phyloP scores from a whole-genome alignment of 2,113 vertebrate species.

The Melospiza georgiana region DNA sequence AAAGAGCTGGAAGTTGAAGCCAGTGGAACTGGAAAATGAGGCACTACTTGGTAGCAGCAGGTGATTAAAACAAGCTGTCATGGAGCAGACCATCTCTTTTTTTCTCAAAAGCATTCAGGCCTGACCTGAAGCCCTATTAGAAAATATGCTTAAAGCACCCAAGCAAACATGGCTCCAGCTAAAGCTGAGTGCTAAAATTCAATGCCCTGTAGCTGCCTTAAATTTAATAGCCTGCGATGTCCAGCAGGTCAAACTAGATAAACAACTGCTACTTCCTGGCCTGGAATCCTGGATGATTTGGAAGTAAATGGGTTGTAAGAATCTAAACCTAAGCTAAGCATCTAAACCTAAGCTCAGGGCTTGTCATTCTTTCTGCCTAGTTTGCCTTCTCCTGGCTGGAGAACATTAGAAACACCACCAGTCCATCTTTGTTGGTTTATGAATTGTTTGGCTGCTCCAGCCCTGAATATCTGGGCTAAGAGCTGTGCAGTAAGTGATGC shows the following conservation, averaged over 20 bases:
- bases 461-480: not conserved
- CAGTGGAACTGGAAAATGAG: not conserved
- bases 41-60: not conserved
- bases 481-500: rapidly evolving
- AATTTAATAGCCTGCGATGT: not conserved
- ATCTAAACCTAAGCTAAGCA: not conserved
- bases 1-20: not conserved
- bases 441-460: not conserved
- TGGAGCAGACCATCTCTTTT: not conserved
- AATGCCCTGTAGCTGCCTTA: not conserved
- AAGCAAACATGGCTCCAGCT: not conserved
- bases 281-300: not conserved
- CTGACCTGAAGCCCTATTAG: not conserved
- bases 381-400: not conserved
- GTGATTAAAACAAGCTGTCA: conserved; percentile 2
- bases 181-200: not conserved
- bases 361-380: not conserved
- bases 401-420: not conserved
- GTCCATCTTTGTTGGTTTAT: not conserved
- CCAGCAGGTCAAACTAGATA: not conserved
- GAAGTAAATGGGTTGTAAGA: not conserved
- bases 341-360: not conserved
- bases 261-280: not conserved
- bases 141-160: not conserved
- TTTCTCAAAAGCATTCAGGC: not conserved